Evolutionary conservation across 2,797 vertebrate genomes (phyloP).

Genomic region (Aldrovandia affinis): DNA sequence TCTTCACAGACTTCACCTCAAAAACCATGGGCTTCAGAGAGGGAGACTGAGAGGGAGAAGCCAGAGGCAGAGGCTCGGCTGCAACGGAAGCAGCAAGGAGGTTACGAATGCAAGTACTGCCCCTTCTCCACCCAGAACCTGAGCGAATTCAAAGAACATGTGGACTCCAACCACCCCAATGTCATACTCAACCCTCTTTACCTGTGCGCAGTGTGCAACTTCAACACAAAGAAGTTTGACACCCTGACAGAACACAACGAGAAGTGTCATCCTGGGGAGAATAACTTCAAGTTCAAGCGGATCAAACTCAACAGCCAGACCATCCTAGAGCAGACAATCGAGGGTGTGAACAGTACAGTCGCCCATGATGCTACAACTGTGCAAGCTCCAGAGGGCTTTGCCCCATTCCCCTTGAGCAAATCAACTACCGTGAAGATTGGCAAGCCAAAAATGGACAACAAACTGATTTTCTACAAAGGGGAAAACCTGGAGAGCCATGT

Average conservation of each 20-base stretch:
- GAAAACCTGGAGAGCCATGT: conserved; percentile 71
- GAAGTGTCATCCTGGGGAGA: conserved; percentile 84
- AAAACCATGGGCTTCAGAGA: conserved; percentile 56
- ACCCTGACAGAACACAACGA: conserved; percentile 91
- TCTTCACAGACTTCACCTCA: conserved; percentile 57
- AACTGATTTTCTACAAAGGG: conserved; percentile 67
- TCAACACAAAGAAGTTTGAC: conserved; percentile 94
- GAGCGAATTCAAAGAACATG: conserved; percentile 88
- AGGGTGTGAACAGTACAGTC: conserved; percentile 63
- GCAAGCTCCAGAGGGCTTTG: conserved; percentile 57
- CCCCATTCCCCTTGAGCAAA: conserved; percentile 68
- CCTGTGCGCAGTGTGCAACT: conserved; percentile 89
- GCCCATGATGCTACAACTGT: conserved; percentile 54
- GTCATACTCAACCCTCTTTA: conserved; percentile 93
- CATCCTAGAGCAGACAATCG: conserved; percentile 89
- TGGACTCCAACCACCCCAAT: conserved; percentile 88
- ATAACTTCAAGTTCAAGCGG: conserved; percentile 88
- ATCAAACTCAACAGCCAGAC: conserved; percentile 89
- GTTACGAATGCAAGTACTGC: conserved; percentile 94
- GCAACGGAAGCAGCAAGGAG: conserved; percentile 79
- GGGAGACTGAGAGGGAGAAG: conserved; percentile 70
- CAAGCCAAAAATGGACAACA: conserved; percentile 68
- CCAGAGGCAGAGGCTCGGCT: conserved; percentile 63
- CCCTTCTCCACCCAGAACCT: conserved; percentile 86
- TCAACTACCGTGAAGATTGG: conserved; percentile 70